phyloP scores from a whole-genome alignment of 2,888 invertebrate species.

The Himalopsyche japonica region DNA sequence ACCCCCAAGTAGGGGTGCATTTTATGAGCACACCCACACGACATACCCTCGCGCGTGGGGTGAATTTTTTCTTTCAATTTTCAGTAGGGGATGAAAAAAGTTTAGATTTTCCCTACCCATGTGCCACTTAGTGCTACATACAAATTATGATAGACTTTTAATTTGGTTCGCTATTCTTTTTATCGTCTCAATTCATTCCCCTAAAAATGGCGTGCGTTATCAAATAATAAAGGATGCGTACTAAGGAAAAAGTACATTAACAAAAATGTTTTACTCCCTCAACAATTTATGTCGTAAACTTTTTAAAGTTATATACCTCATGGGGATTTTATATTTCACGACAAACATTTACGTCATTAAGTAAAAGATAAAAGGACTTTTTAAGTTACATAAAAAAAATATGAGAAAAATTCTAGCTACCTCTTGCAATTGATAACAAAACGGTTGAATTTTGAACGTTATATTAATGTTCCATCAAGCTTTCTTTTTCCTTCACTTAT shows the following conservation, averaged over 20 bases:
- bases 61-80: constrained; percentile 31
- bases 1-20: constrained; percentile 3
- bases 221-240: background rate
- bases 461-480: too few species aligned
- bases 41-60: constrained; percentile 6
- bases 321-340: constrained; percentile 6
- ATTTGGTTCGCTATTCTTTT: constrained; percentile 27
- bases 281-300: constrained; percentile 3
- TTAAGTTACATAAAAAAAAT: too few species aligned
- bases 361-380: background rate
- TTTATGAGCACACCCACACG: constrained; percentile 22
- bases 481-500: too few species aligned
- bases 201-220: background rate
- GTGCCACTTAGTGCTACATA: constrained; percentile 33
- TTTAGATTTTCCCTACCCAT: background rate
- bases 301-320: constrained; percentile 16
- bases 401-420: too few species aligned
- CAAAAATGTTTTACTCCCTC: constrained; percentile 15
- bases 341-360: constrained; percentile 5
- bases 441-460: too few species aligned
- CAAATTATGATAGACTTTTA: constrained; percentile 40
- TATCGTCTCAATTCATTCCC: background rate
- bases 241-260: constrained; percentile 8
- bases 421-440: too few species aligned
- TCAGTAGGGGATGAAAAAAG: background rate